Conservation (phyloP, 2,888 invertebrate genomes). For the Augochlorella aurata region DNA sequence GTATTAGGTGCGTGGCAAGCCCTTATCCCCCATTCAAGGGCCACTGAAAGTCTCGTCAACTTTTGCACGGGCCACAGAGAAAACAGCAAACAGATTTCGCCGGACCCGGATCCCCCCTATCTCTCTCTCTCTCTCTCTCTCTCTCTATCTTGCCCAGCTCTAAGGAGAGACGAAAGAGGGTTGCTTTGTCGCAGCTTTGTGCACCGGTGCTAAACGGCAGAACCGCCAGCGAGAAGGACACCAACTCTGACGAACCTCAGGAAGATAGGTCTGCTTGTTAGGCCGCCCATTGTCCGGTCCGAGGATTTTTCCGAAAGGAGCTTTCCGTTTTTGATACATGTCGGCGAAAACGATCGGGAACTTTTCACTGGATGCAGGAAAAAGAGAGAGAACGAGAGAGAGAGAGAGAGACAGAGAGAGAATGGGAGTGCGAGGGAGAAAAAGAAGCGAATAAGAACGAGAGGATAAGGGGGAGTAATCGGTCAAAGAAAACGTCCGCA, state of each 20-base stretch:
- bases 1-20: conserved; percentile 62
- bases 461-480: conserved; percentile 44
- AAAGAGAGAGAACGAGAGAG: background rate
- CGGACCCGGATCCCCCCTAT: background rate
- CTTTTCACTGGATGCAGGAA: conserved; percentile 37
- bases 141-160: background rate
- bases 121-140: background rate
- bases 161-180: conserved; percentile 56
- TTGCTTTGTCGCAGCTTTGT: conserved; percentile 73
- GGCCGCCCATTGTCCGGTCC: conserved; percentile 72
- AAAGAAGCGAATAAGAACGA: background rate
- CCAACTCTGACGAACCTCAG: background rate
- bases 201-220: conserved; percentile 78
- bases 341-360: conserved; percentile 47
- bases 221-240: conserved; percentile 26
- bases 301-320: conserved; percentile 55
- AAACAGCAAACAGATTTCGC: conserved; percentile 61
- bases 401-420: conserved; percentile 12
- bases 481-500: conserved; percentile 61
- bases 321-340: conserved; percentile 48
- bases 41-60: conserved; percentile 64
- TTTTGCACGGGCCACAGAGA: conserved; percentile 64
- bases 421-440: conserved; percentile 18
- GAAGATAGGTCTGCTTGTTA: conserved; percentile 76
- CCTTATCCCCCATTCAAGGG: conserved; percentile 58